Evolutionary conservation across 2,888 invertebrate genomes (phyloP), one percentile per base, ranked within the genome.

Genomic region (Fissipunctia ypsillon): DNA sequence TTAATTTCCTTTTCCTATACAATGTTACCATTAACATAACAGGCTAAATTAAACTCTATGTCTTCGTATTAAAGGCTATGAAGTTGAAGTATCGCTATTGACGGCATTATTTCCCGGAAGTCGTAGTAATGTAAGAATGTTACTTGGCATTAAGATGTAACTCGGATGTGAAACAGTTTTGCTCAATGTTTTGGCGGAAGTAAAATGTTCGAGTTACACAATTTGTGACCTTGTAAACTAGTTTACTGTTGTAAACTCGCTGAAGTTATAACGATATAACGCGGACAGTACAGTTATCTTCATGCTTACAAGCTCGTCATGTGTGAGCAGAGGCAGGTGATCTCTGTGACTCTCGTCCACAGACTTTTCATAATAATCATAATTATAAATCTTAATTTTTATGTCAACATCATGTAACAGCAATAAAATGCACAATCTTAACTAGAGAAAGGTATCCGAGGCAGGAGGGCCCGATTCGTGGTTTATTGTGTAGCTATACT

Each of bases 1-100:
- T 91, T 90, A 88, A 91, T 91, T 91, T 90, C 89, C 90, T 86
- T 76, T 76, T 67, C 77, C 74, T 52, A 70, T 64, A 77, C 84
- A 84, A 77, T 78, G 67, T 74, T 78, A 68, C 60, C 41, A 52
- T 59, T 25, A 25, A 68, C 22, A 22, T 56, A 45, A 69, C 64
- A 77, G 54, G 57, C 66, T 56, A 80, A 61, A 71, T 54, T 72
- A n/a, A 66, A 69, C 81, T 76, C 35, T 85, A 66, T 54, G 0
- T 0, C n/a, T 16, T 25, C 9, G 35, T 2, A 0, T 59, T 84
- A 81, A 75, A 45, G 25, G 16, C 25, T 59, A 45, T 5, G 52
- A 19, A 43, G 16, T 63, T 25, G 19, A 45, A 63, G 7, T 38
- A 73, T 73, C 54, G 52, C 81, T 82, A 85, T 87, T 85, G 84